Evolutionary conservation across 2,113 vertebrate genomes (phyloP), one percentile per base, ranked within the genome.

Genomic region (Sapayoa aenigma): DNA sequence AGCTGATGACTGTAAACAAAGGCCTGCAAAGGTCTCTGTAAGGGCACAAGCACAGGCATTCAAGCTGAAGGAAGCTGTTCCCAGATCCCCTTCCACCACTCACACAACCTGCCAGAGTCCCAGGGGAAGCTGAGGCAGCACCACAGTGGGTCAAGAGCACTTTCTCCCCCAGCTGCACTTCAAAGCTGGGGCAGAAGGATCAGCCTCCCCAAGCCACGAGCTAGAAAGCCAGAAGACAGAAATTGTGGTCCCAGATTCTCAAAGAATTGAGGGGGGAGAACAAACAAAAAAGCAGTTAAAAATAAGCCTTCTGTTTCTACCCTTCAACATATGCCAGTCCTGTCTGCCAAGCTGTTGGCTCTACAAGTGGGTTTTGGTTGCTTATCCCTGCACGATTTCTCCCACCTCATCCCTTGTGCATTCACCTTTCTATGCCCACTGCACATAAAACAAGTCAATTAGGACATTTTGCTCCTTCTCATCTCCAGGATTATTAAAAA

Each of bases 41-140:
- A 96, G 90, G 90, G 56, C 89, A 95, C 18, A 18, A 68, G 55
- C 50, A 49, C 28, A 47, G 3, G 14, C 15, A 66, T 68, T 59
- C 66, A 35, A 72, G 56, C 87, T 85, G 81, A 33, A 80, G 63
- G 63, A 47, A 74, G 22, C 58, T 4, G 9, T 65, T 85, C 66
- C 73, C 69, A 87, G 39, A 12, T 82, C 39, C 37, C 12, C 37
- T 46, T 31, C 53, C 69, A 46, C 12, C 66, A 31, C 47, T 72
- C 37, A 0, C 5, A 25, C 8, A 53, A 56, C 42, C 52, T 68
- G 52, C 60, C 23, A 0, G 3, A 67, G 27, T 21, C 52, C 59
- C 84, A 8, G 39, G 87, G 68, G 67, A 93, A 41, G 82, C 82
- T 83, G 78, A 91, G 84, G 81, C 87, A 84, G 84, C 93, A 91